A percentile compares a stretch with the other conserved stretches of the same genome.
Evolutionary conservation across 2,797 vertebrate genomes (phyloP).

Genomic region (Sebastes miniatus): DNA sequence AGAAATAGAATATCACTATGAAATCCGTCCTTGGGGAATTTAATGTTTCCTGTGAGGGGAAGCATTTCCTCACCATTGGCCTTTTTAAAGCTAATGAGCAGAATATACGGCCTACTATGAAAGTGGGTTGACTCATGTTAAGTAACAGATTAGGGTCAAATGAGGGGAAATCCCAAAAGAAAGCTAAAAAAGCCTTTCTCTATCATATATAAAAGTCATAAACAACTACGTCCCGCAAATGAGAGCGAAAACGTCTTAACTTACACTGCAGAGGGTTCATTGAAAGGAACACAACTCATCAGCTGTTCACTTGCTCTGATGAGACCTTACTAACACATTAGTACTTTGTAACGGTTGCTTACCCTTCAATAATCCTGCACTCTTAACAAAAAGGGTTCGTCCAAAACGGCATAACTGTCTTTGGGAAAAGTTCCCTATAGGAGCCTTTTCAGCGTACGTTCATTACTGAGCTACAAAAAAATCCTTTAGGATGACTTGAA

Average conservation of each 20-base stretch:
- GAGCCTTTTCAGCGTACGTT: not conserved
- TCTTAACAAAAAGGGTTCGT: not conserved
- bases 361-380: conserved; percentile 28
- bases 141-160: not conserved
- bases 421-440: not conserved
- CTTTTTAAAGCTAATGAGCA: not conserved
- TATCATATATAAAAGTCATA: not conserved
- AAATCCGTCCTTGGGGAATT: not conserved
- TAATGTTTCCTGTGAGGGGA: not conserved
- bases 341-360: conserved; percentile 15
- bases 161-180: conserved; percentile 4
- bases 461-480: not conserved
- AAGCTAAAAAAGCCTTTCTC: not conserved
- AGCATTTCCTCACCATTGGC: not conserved
- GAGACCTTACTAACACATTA: not conserved
- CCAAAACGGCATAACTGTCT: not conserved
- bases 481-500: not conserved
- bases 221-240: not conserved
- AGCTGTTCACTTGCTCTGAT: conserved; percentile 16
- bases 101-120: not conserved
- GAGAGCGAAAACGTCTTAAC: not conserved
- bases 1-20: not conserved
- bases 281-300: conserved; percentile 3
- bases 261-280: not conserved
- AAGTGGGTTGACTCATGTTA: not conserved